Conservation (phyloP, 1,140 invertebrate species). For the Apocrypta bakeri region DNA sequence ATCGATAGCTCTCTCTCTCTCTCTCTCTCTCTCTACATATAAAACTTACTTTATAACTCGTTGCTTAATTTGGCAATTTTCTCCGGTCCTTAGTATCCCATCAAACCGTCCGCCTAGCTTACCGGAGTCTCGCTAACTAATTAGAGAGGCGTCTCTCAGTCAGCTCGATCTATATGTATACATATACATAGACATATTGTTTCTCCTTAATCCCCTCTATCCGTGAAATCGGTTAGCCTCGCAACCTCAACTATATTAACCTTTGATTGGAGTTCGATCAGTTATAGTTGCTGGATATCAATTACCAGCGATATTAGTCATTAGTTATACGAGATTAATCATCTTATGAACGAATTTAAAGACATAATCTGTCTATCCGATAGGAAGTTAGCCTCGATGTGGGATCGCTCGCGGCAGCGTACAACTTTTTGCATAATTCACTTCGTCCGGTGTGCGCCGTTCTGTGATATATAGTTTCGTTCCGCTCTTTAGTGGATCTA, state of each 20-base stretch:
- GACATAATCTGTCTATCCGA: background rate
- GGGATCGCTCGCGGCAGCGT: background rate
- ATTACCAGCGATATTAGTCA: background rate
- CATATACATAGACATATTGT: background rate
- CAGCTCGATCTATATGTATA: background rate
- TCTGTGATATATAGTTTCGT: background rate
- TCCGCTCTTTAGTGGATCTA: background rate
- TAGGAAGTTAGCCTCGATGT: background rate
- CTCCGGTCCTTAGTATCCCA: conserved; percentile 62
- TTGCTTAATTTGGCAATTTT: conserved; percentile 64
- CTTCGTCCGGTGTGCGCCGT: background rate
- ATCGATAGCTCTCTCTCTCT: background rate
- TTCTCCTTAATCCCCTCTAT: background rate
- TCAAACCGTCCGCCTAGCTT: conserved; percentile 54
- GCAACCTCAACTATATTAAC: background rate
- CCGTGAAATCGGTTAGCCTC: background rate
- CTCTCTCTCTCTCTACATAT: background rate
- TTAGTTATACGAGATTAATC: background rate
- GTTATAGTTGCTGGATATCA: background rate
- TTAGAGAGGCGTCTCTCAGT: conserved; percentile 49
- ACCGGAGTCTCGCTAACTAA: conserved; percentile 57
- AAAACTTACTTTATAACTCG: background rate
- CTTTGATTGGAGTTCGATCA: background rate
- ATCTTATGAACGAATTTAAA: background rate
- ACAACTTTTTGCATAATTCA: conserved; percentile 15